Base-by-base conservation (phyloP, 2,888 invertebrate species). In the Salpingus planirostris region DNA sequence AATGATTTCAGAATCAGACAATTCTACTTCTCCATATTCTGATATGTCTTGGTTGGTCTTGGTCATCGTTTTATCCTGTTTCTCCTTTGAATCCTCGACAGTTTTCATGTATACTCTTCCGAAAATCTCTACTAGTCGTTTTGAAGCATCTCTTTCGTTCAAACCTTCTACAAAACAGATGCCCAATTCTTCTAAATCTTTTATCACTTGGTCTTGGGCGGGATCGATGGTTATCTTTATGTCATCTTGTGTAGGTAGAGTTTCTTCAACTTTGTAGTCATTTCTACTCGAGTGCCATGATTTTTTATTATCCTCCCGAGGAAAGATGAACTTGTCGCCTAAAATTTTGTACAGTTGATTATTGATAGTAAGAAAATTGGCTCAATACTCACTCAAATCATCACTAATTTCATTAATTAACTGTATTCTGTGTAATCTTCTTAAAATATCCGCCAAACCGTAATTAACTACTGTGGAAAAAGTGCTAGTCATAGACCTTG, bases 401-500 rank as follows among this genome's bases (percentile, higher is more conserved):
- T 5, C n/a, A 2, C 23, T 25, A 15, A 35, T 32, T 8, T 39
- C 29, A 21, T 31, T 33, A 3, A 37, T 12, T 10, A 24, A 10
- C 15, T 41, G 26, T 15, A 41, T 35, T 28, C 31, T 22, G 11
- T 35, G 13, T 8, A 38, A 13, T 13, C 38, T 23, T 5, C 33
- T 31, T 8, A 35, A 6, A 8, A 43, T 31, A 10, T 43, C 38
- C 27, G 25, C 3, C 29, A 38, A 23, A 13, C 23, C 23, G 23
- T 33, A 41, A 26, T 41, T 43, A 2, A 38, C 35, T 3, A 31
- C 11, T 3, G 38, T 43, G 2, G 37, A 36, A n/a, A 33, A 29
- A 7, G 42, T 40, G 3, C 27, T 28, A 3, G 44, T 37, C 37
- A 42, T 35, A 2, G 40, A 37, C 10, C 42, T 29, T 6, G 35